Conservation (phyloP, 2,888 invertebrate genomes). For the Dolichomitus sp. region DNA sequence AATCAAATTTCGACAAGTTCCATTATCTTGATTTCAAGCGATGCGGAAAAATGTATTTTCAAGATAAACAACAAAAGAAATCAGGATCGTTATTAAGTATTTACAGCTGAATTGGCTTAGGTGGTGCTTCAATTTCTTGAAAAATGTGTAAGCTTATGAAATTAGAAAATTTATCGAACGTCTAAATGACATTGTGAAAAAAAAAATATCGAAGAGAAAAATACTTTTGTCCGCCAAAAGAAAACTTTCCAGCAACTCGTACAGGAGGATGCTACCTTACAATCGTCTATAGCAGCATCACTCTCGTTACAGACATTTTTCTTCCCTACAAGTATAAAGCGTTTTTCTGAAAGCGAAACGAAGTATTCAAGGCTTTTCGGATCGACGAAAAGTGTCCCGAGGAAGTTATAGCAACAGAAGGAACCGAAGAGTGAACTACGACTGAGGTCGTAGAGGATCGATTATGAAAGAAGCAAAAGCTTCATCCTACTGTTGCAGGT, state of each 20-base stretch:
- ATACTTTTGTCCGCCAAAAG: background rate
- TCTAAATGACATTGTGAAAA: background rate
- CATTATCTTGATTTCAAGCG: no score
- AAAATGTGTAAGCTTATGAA: background rate
- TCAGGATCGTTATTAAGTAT: no score
- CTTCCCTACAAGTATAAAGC: background rate
- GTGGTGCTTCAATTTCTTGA: no score
- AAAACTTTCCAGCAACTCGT: background rate
- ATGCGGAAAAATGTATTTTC: no score
- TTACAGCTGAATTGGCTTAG: no score
- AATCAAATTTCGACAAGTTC: no score
- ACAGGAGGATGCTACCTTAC: no score
- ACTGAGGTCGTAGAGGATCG: conserved; percentile 42
- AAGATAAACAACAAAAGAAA: no score
- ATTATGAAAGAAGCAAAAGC: conserved; percentile 34
- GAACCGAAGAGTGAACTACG: conserved; percentile 25
- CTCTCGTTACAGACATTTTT: background rate
- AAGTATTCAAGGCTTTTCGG: conserved; percentile 28
- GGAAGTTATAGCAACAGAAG: background rate
- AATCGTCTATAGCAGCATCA: background rate
- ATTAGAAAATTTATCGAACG: background rate
- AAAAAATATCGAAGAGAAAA: background rate
- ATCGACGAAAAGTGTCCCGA: conserved; percentile 11
- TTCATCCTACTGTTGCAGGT: conserved; percentile 11
- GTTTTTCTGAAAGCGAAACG: conserved; percentile 11